Evolutionary conservation across 2,113 vertebrate genomes (phyloP).

Genomic region (Sinosuthora webbiana): DNA sequence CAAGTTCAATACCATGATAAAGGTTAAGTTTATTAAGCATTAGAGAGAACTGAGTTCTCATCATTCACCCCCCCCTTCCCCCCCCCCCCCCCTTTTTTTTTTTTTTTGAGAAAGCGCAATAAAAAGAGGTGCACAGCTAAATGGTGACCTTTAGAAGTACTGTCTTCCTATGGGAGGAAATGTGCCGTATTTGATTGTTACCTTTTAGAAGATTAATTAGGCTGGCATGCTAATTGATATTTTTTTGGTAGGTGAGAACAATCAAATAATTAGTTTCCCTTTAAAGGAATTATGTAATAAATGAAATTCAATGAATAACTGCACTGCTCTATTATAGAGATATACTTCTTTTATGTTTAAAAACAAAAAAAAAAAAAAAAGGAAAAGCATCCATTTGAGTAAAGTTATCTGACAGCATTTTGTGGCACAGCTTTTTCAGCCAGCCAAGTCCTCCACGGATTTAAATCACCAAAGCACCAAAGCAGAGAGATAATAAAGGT

Average conservation of each 20-base stretch:
- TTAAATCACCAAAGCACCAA: background rate
- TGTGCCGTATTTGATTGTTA: background rate
- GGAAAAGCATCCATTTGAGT: background rate
- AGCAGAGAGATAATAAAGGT: background rate
- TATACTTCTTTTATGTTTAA: background rate
- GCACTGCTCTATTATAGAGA: background rate
- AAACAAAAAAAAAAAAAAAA: background rate
- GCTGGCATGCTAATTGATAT: background rate
- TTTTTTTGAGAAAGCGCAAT: background rate
- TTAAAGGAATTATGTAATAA: background rate
- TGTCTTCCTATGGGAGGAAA: background rate
- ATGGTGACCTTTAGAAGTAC: constrained; percentile 33
- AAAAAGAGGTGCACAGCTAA: constrained; percentile 16
- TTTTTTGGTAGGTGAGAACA: constrained; percentile 7
- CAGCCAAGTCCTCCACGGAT: background rate
- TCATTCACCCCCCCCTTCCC: background rate
- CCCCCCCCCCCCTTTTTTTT: fast-evolving
- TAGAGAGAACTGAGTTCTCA: constrained; percentile 35
- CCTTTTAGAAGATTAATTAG: constrained; percentile 29
- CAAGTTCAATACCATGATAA: constrained; percentile 40
- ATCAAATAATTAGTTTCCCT: background rate
- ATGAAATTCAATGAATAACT: background rate
- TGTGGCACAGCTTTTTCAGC: background rate
- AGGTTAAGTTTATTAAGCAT: constrained; percentile 65
- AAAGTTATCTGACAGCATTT: background rate